These are phyloP conservation scores for Cryptoleucopteryx plumbea DNA, from an alignment of 2,113 vertebrate genomes.

Conservation along the genomic window DNA sequence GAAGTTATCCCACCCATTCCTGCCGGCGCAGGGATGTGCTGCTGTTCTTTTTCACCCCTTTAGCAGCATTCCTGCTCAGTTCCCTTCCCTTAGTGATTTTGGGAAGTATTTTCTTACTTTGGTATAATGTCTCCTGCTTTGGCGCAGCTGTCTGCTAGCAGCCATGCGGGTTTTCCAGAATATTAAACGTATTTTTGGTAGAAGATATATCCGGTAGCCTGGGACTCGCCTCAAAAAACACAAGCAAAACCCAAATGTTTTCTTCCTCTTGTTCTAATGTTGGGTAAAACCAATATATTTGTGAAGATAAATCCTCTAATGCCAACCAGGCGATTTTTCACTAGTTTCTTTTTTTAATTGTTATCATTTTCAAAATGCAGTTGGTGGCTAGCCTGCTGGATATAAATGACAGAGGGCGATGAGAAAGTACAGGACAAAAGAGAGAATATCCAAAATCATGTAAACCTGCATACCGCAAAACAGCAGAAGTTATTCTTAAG, in stretches of 20 bases:
- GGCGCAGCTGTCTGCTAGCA: too few species aligned
- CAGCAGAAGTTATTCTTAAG: not conserved
- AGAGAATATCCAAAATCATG: fast-evolving
- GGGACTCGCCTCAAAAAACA: not conserved
- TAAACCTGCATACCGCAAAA: not conserved
- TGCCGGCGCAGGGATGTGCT: fast-evolving
- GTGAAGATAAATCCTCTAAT: not conserved
- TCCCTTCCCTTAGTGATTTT: fast-evolving
- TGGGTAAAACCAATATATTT: not conserved
- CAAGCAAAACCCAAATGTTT: not conserved
- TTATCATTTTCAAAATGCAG: not conserved
- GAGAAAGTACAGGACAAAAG: not conserved
- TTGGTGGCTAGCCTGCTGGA: not conserved
- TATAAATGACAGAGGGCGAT: fast-evolving
- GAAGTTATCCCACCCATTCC: not conserved
- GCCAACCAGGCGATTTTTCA: not conserved
- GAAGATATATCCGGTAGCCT: fast-evolving
- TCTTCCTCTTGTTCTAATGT: not conserved
- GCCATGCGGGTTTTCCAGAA: not conserved
- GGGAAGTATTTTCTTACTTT: not conserved
- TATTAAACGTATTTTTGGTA: not conserved
- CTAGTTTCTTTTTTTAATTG: fast-evolving
- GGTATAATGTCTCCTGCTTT: fast-evolving
- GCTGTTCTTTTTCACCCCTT: not conserved
- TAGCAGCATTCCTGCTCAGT: not conserved